Evolutionary conservation across 2,888 invertebrate species (phyloP), one percentile per base, ranked within the genome.

Genomic region (Parapristionchus giblindavisi): DNA sequence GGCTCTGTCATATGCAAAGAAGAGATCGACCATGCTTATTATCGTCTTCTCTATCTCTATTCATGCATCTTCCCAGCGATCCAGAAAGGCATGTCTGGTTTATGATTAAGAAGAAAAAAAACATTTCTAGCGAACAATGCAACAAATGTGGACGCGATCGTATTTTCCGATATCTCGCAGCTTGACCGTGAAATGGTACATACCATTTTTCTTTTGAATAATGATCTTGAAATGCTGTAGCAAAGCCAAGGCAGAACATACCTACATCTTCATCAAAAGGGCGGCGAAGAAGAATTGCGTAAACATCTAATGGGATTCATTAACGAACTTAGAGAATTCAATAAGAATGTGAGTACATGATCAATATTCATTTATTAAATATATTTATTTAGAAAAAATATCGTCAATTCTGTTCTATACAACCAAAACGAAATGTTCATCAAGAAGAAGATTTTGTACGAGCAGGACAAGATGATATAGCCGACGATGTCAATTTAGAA

Each of bases 1-100:
- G 68, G 68, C 21, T 68, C 68, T 14, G 51, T 68, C 24, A 34
- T 68, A 11, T 68, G 68, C 34, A 32, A 32, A 17, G 68, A 51
- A 2, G 68, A 68, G 14, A 52, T 68, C 32, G 34, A 52, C 11
- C 68, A 68, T 52, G 51, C 68, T 2, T 52, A 38, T 14, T 21
- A 52, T 14, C 51, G 68, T 27, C 68, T 68, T 52, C 68, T 68
- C 34, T 68, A 68, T 27, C 68, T 68, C 34, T 68, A 68, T 52
- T 51, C 68, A 0, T 68, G 51, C 68, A 68, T 68, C 8, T 68
- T 68, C 68, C 68, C 68, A 3, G 68, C 68, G 0, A 52, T 68
- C 5, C 21, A 24, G 34, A 5, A 51, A 51, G n/a, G n/a, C n/a
- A n/a, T n/a, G n/a, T n/a, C n/a, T n/a, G n/a, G n/a, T n/a, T n/a